These are phyloP conservation scores for Patella caerulea DNA, from an alignment of 2,888 invertebrate genomes.

Conservation along the genomic window DNA sequence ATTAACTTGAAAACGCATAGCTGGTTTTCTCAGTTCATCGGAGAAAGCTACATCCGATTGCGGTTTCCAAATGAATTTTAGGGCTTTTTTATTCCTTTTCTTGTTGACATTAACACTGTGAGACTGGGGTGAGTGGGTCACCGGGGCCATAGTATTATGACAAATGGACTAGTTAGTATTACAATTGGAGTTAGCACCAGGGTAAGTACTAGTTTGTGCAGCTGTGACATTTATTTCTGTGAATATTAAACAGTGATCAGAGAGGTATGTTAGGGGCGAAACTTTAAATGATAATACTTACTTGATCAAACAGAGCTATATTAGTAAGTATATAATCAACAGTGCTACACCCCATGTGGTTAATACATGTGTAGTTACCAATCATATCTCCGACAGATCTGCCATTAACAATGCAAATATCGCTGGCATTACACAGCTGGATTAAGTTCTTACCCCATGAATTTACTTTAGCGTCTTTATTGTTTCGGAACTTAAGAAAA, in stretches of 20 bases:
- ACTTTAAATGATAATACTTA: background rate
- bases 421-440: constrained; percentile 22
- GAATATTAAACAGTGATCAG: background rate
- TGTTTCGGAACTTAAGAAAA: background rate
- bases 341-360: constrained; percentile 16
- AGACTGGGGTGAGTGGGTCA: no score
- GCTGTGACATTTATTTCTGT: background rate
- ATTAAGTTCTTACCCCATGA: constrained; percentile 22
- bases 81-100: no score
- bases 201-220: no score
- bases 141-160: no score
- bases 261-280: background rate
- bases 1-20: no score
- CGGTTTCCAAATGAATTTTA: no score
- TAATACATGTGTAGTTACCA: constrained; percentile 23
- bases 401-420: constrained; percentile 26
- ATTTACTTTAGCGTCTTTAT: constrained; percentile 14
- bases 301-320: background rate
- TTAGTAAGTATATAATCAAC: constrained; percentile 19
- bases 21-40: no score
- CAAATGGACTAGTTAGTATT: no score
- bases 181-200: no score
- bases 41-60: no score
- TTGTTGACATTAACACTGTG: no score
- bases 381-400: constrained; percentile 21